Base-by-base conservation (phyloP, 1,140 invertebrate species). In the Aphis craccivora region DNA sequence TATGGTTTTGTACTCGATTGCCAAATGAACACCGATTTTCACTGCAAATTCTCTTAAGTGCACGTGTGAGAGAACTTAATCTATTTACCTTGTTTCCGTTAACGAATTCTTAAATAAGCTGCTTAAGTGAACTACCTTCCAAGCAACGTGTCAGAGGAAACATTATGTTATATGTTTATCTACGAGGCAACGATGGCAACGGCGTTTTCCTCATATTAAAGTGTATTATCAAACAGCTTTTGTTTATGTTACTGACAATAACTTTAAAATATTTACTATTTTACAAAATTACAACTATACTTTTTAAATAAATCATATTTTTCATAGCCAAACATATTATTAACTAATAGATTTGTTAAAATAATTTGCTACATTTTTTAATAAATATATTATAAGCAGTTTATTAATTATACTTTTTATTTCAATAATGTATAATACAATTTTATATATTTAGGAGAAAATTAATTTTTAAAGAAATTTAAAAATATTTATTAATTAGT, bases 81-180 rank as follows among this genome's bases (percentile, higher is more conserved):
- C 86, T 88, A 88, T 88, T 88, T 88, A 88, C 45, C 86, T 88
- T 88, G 86, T 88, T 88, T 51, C 45, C 37, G 45, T 48, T 88
- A n/a, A 88, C 43, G 30, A 88, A 48, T 48, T 88, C 30, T 88
- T 6, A 88, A 88, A 51, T 88, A 88, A 88, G 86, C 43, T 18
- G 45, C 43, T 88, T 88, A 88, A 43, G 84, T 86, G 84, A 88
- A 88, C 43, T 88, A 88, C 84, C 40, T 30, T 86, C 43, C 45
- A 45, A 18, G 23, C 84, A 45, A 86, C 84, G 40, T 86, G 84
- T 30, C 14, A 86, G 45, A 48, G 30, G 18, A 88, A 88, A 88
- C 45, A 48, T 88, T 88, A 88, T 48, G 18, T 20, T 48, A 8
- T 30, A n/a, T 51, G 45, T 88, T 88, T 88, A 88, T 18, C 7